phyloP scores from a whole-genome alignment of 2,797 vertebrate genomes.

The Sebastes baramenuke region DNA sequence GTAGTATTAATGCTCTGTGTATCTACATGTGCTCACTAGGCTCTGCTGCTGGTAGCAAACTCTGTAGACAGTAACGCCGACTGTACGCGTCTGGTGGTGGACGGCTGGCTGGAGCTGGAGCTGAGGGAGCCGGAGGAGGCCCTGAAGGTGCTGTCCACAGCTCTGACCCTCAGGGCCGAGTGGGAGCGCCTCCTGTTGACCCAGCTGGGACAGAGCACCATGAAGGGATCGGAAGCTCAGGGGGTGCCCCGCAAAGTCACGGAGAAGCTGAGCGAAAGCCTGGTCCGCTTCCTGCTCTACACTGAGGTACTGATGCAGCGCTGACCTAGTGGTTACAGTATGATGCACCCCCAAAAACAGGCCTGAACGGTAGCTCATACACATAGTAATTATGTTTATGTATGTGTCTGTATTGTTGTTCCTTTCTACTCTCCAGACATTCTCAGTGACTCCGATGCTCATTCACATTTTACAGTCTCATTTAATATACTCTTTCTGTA shows the following conservation, averaged over 20 bases:
- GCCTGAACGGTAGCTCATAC: background rate
- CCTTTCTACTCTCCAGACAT: background rate
- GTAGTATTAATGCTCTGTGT: background rate
- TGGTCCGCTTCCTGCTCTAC: slow-evolving; percentile 86
- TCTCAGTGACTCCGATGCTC: background rate
- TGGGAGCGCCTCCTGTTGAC: slow-evolving; percentile 87
- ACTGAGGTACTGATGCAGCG: slow-evolving; percentile 81
- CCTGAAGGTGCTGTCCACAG: slow-evolving; percentile 73
- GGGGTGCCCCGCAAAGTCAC: slow-evolving; percentile 56
- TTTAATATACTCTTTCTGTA: background rate
- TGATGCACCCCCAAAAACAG: background rate
- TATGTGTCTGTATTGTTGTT: background rate
- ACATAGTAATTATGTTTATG: background rate
- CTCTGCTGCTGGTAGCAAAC: slow-evolving; percentile 87
- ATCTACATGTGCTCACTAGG: slow-evolving; percentile 64
- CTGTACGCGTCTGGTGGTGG: slow-evolving; percentile 88
- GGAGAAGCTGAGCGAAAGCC: slow-evolving; percentile 76
- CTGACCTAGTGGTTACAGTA: background rate
- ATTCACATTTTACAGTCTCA: background rate
- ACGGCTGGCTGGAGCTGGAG: slow-evolving; percentile 90
- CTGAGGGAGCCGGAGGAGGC: slow-evolving; percentile 71
- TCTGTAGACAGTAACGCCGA: slow-evolving; percentile 89
- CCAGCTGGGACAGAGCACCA: slow-evolving; percentile 74
- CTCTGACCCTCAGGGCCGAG: slow-evolving; percentile 73
- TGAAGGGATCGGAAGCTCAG: background rate